Percentiles rank a stretch among this genome's conserved stretches.
phyloP scores from a whole-genome alignment of 2,888 invertebrate species.

The Notocelia uddmanniana region DNA sequence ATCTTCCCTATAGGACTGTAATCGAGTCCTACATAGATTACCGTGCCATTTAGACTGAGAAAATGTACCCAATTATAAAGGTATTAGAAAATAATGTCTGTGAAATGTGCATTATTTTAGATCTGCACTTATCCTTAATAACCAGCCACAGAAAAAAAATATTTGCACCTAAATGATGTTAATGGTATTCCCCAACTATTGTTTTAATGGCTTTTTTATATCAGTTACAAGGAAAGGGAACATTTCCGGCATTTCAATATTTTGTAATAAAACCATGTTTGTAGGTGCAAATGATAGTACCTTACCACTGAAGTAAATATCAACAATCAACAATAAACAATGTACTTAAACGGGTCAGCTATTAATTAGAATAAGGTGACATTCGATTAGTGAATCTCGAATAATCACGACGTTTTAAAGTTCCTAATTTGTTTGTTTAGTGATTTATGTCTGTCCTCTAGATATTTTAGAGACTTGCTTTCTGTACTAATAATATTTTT shows the following conservation, averaged over 20 bases:
- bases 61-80: no score
- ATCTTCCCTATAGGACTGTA: no score
- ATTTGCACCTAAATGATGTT: no score
- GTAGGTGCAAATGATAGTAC: neutral
- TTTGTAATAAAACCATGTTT: neutral
- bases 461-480: conserved; percentile 28
- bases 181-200: no score
- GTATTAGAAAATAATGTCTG: no score
- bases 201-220: no score
- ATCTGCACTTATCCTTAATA: no score
- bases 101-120: no score
- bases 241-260: neutral
- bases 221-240: no score
- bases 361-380: conserved; percentile 29
- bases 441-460: conserved; percentile 54
- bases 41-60: no score
- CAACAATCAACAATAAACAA: conserved; percentile 19
- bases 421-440: conserved; percentile 64
- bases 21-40: no score
- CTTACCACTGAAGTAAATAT: neutral
- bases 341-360: conserved; percentile 37
- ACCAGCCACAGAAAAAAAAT: no score
- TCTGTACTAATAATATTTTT: conserved; percentile 42
- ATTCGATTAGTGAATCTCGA: conserved; percentile 30
- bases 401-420: conserved; percentile 62